Base-by-base conservation (phyloP, 2,888 invertebrate species). In the Thyatira batis region DNA sequence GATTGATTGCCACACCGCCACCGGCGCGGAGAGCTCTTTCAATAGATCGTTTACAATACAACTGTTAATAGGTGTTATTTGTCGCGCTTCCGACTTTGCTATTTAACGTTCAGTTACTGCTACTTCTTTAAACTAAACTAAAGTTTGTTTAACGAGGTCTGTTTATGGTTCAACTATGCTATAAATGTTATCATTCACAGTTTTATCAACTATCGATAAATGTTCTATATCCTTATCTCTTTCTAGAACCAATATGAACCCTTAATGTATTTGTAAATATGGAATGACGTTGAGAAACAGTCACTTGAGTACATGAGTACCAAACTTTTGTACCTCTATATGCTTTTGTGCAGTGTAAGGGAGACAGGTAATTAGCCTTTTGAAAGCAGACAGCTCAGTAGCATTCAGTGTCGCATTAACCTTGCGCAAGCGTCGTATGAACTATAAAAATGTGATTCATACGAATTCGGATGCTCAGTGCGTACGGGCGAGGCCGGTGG, bases 401-500 rank as follows among this genome's bases (percentile, higher is more conserved):
- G n/a, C 28, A 57, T 52, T 63, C 50, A 61, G 59, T 62, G 60
- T 52, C 49, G 69, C 71, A 79, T 83, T 79, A 82, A 80, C 83
- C 82, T 83, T 82, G 79, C 63, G 56, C 57, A 58, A 63, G 64
- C 63, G 62, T 71, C 60, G 61, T 62, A 68, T 75, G 75, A 74
- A 71, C 73, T 67, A 68, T 68, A 68, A 70, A 72, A 68, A 71
- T 55, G 73, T 84, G 84, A 84, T 76, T 79, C 80, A 84, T 70
- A 69, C 72, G 60, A 77, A 80, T 87, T 87, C 80, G 85, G 87
- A 87, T 87, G 86, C 87, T 70, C 55, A 66, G 60, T 69, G 85
- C 85, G 86, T 85, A 65, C 78, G 73, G 71, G 75, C 87, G 85
- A 88, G 89, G 89, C 77, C 82, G 75, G 72, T 55, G 62, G 63